Evolutionary conservation across 2,797 vertebrate genomes (phyloP), one percentile per base, ranked within the genome.

Genomic region (Acipenser ruthenus): DNA sequence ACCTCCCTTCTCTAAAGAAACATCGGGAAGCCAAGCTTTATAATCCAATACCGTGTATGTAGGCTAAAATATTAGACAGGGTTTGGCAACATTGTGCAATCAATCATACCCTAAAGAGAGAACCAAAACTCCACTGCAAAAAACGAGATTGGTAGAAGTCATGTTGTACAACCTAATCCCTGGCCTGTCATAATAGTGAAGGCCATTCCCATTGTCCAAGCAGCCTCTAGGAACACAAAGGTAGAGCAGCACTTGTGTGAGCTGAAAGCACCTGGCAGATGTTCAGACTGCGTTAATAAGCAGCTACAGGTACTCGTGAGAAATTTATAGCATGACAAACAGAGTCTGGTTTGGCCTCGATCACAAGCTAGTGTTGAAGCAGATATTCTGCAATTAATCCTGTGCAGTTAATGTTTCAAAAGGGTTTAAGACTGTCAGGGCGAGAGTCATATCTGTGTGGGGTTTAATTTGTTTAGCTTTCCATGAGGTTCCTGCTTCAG

Each of bases 361-460:
- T 76, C 79, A 75, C 68, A 63, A 69, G 65, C 70, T 71, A 73
- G 80, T 84, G 79, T 84, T 77, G 60, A 61, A 68, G 72, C 74
- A 78, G 76, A 79, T 60, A 72, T 71, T 68, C 70, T 82, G 72
- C 75, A 78, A 66, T 75, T 72, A 72, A 74, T 70, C 82, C 75
- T 71, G 65, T 70, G 72, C 68, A 78, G 82, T 82, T 80, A 78
- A 82, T 91, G 83, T 91, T 91, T 86, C 77, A 77, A 80, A 73
- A 79, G 86, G 89, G 85, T 88, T 93, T 91, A 90, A 82, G 82
- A 79, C 70, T 93, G 92, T 91, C 91, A 91, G 84, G 76, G 72
- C 69, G 70, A 76, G 70, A 76, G 70, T 3, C 71, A 74, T 65
- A 74, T 73, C 50, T 72, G 49, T 77, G 65, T 81, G 37, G 37